Percentiles rank a stretch among this genome's conserved stretches.
Evolutionary conservation across 2,113 vertebrate genomes (phyloP).

Genomic region (Hippocampus barbouri): DNA sequence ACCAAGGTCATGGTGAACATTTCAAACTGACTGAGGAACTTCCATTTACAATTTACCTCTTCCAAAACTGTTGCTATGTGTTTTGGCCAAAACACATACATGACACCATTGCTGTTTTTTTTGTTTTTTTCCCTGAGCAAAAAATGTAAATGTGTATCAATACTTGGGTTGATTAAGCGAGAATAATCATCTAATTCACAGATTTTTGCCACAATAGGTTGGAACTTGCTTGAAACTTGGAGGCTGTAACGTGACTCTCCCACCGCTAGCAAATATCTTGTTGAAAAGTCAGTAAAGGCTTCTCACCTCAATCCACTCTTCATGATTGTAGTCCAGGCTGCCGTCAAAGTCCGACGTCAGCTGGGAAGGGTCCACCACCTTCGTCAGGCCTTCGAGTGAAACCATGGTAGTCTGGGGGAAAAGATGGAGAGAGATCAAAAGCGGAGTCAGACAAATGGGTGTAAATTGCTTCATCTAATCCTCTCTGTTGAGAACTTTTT

Average conservation of each 20-base stretch:
- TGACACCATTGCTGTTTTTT: no score
- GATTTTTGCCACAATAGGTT: neutral
- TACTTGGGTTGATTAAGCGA: no score
- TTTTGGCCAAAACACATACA: no score
- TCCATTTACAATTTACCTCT: no score
- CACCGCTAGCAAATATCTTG: neutral
- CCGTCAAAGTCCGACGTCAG: constrained; percentile 96
- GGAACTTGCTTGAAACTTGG: neutral
- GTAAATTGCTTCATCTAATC: constrained; percentile 13
- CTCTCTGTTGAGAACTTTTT: neutral
- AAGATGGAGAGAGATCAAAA: neutral
- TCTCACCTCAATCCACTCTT: constrained; percentile 91
- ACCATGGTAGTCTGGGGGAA: constrained; percentile 91
- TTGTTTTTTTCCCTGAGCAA: no score
- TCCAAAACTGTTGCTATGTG: no score
- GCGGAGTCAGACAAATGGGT: constrained; percentile 9
- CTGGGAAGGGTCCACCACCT: constrained; percentile 98
- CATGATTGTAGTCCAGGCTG: constrained; percentile 97
- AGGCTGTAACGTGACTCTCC: neutral
- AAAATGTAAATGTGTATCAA: no score
- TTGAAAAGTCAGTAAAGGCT: neutral
- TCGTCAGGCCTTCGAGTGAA: constrained; percentile 96
- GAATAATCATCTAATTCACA: no score
- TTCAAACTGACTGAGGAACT: no score
- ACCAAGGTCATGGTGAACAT: no score